Base-by-base conservation (phyloP, 2,888 invertebrate genomes). In the Rhagonycha lutea region DNA sequence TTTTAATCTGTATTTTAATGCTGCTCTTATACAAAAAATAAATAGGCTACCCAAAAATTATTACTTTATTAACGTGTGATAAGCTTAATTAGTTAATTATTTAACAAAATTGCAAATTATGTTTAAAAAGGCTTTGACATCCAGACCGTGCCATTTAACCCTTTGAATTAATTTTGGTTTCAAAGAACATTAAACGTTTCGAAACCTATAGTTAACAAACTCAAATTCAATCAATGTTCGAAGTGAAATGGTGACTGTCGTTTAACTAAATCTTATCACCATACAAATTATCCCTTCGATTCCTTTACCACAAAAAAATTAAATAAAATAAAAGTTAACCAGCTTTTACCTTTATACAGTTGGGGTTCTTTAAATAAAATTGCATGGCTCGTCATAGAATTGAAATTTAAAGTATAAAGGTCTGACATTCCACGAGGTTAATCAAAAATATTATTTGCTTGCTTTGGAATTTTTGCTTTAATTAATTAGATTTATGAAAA, bases 161-260 rank as follows among this genome's bases (percentile, higher is more conserved):
- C 47, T 47, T 47, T 47, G n/a, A 47, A 47, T 47, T 47, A 47
- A 47, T 47, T 47, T 47, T 47, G 47, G 47, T 47, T 65, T 65
- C 63, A 65, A 65, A 65, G 26, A 26, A 26, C 63, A 24, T 65
- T 65, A 65, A 65, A 24, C 63, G 63, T 23, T 65, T 65, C 24
- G 7, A 26, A 65, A 65, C 63, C 63, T 65, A 65, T 26, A 65
- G 63, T 65, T 24, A 24, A 23, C 26, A 65, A 65, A 24, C 63
- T 65, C n/a, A 65, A 65, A 65, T 65, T 26, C 63, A 65, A 65
- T 65, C 63, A 65, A 65, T 65, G 63, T 65, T 65, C 26, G 26
- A 24, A 65, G 63, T 26, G 62, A 62, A 62, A 18, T 62, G 23
- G 11, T 47, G n/a, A 47, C 47, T 47, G 47, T 18, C 18, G 18